Evolutionary conservation across 2,113 vertebrate genomes (phyloP), one percentile per base, ranked within the genome.

Genomic region (Bombycilla garrulus): DNA sequence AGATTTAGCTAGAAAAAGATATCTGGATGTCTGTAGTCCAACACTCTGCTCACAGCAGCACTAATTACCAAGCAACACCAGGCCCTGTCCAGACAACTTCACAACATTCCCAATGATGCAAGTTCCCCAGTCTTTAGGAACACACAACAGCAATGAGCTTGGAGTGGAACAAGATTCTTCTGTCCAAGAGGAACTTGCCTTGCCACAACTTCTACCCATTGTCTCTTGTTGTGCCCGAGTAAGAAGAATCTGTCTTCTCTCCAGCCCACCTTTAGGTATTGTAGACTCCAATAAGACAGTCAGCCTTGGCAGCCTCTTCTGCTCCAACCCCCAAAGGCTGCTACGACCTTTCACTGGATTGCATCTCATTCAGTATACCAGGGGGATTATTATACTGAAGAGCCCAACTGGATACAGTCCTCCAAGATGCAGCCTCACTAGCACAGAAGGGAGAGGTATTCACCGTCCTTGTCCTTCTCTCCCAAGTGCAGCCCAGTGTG

Each of bases 211-310:
- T 62, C 44, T 35, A 36, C 76, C 53, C 57, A 65, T 25, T 67
- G n/a, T 35, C 31, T 40, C 42, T 57, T 58, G 28, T 0, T 77
- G 69, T 25, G 29, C 21, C 62, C 1, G 5, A 35, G 33, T 33
- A 86, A 88, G 57, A 88, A 61, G 48, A 29, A 69, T 25, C 20
- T 76, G 60, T 83, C 66, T 82, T 88, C 48, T 81, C 44, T 94
- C 61, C 64, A 92, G 45, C 50, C n/a, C 85, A 94, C 67, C 42
- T 93, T 92, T 45, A 72, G 21, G 47, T 38, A 60, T 13, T 38
- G 42, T 38, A 88, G 71, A 58, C 19, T 77, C 69, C 44, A n/a
- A n/a, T n/a, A n/a, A n/a, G n/a, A n/a, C n/a, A 74, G 40, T 47
- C n/a, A 90, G 35, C 74, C 50, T 69, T 24, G 62, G 79, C 40